These are phyloP conservation scores for Cheiracanthium punctorium DNA, from an alignment of 2,888 invertebrate species.

Conservation along the genomic window DNA sequence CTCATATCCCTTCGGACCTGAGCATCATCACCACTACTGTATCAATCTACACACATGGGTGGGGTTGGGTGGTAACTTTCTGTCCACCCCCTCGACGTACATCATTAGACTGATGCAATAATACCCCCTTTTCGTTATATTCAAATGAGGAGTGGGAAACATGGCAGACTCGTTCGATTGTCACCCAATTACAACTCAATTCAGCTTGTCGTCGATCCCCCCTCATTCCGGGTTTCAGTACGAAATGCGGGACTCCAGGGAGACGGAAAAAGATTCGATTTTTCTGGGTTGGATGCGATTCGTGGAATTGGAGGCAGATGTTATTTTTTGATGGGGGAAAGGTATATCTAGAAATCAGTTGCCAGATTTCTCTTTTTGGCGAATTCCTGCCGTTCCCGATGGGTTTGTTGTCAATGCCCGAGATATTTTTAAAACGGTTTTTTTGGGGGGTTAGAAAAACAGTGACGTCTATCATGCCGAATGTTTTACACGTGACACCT, in stretches of 20 bases:
- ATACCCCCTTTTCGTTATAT: conserved; percentile 45
- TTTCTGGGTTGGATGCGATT: background rate
- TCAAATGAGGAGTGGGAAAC: conserved; percentile 61
- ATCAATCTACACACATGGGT: conserved; percentile 31
- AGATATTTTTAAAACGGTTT: too few relatives aligned
- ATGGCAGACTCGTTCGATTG: conserved; percentile 38
- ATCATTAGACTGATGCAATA: conserved; percentile 65
- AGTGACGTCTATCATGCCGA: too few relatives aligned
- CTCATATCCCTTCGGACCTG: conserved; percentile 7
- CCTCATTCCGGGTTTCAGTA: background rate
- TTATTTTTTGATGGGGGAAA: background rate
- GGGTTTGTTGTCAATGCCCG: too few relatives aligned
- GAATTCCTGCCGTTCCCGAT: background rate
- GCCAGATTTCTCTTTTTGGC: background rate
- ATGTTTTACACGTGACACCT: too few relatives aligned
- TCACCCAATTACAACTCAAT: conserved; percentile 68
- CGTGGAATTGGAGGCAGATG: conserved; percentile 4
- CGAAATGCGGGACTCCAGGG: background rate
- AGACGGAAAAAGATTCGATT: background rate
- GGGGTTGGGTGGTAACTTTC: background rate
- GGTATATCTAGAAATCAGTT: background rate
- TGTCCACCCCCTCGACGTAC: conserved; percentile 27
- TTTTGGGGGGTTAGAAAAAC: too few relatives aligned
- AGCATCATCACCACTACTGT: conserved; percentile 27
- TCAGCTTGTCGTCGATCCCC: conserved; percentile 20